Conservation (phyloP, 1,140 invertebrate genomes). For the Choristoneura fumiferana region DNA sequence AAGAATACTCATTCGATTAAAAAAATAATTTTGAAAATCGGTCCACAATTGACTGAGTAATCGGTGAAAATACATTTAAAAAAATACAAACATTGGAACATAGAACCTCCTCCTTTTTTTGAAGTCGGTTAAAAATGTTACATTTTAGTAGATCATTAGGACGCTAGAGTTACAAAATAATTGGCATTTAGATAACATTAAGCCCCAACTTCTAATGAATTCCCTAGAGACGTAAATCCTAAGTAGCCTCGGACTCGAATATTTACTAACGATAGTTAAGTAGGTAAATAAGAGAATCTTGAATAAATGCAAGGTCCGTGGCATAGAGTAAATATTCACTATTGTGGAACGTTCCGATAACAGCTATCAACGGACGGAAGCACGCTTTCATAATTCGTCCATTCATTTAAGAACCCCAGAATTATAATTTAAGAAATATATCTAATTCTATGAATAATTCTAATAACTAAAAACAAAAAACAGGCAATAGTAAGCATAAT, state of each 20-base stretch:
- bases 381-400: neutral
- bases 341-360: neutral
- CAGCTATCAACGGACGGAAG: slow-evolving; percentile 2
- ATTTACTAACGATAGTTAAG: neutral
- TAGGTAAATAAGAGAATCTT: slow-evolving; percentile 1
- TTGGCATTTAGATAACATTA: too few relatives aligned
- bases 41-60: too few relatives aligned
- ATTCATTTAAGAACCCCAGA: neutral
- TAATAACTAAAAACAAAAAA: too few relatives aligned
- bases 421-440: neutral
- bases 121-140: too few relatives aligned
- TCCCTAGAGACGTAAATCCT: neutral
- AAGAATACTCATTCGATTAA: too few relatives aligned
- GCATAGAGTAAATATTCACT: neutral
- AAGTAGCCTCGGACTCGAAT: neutral
- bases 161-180: too few relatives aligned
- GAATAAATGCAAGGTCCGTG: neutral
- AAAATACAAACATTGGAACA: too few relatives aligned
- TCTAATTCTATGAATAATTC: neutral
- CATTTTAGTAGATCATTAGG: neutral
- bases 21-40: too few relatives aligned
- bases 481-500: too few relatives aligned
- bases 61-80: too few relatives aligned
- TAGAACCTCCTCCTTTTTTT: too few relatives aligned
- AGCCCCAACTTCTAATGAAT: neutral